phyloP scores from a whole-genome alignment of 2,113 vertebrate genomes.

The Chaenogobius annularis region DNA sequence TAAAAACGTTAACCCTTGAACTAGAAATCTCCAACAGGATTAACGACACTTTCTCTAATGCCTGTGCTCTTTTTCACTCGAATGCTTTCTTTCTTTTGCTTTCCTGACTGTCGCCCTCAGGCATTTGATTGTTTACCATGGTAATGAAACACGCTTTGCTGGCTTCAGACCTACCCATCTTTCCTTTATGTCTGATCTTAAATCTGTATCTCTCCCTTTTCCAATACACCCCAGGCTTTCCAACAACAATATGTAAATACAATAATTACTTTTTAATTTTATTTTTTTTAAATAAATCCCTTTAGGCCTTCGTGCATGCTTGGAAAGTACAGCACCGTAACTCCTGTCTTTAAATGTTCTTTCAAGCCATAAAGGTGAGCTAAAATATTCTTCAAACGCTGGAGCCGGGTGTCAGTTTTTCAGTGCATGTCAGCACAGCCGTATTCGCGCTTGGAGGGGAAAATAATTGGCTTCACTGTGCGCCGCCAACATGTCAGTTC shows the following conservation, averaged over 20 bases:
- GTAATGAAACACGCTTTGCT: not conserved
- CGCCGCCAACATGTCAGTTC: constrained; percentile 56
- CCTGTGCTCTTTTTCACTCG: not conserved
- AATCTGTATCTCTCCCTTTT: constrained; percentile 20
- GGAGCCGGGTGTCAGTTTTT: constrained; percentile 58
- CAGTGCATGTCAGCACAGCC: constrained; percentile 55
- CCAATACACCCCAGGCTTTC: constrained; percentile 15
- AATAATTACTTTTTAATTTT: constrained; percentile 28
- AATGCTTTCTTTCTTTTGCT: not conserved
- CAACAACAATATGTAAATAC: constrained; percentile 16
- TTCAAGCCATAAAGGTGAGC: constrained; percentile 38
- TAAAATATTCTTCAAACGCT: constrained; percentile 51
- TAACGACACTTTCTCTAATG: no score
- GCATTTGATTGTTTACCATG: not conserved
- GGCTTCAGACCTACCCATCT: not conserved
- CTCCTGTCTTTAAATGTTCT: not conserved
- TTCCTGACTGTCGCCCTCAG: not conserved
- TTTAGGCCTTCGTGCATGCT: constrained; percentile 26
- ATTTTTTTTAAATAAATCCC: constrained; percentile 10
- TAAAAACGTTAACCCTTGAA: no score
- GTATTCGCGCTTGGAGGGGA: constrained; percentile 36
- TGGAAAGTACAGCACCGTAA: constrained; percentile 15
- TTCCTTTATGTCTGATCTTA: constrained; percentile 28
- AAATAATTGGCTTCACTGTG: constrained; percentile 75
- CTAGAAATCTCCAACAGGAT: no score